Percentiles rank a stretch among this genome's conserved stretches.
These are phyloP conservation scores for Xyrauchen texanus DNA, from an alignment of 2,113 vertebrate species.

Conservation along the genomic window DNA sequence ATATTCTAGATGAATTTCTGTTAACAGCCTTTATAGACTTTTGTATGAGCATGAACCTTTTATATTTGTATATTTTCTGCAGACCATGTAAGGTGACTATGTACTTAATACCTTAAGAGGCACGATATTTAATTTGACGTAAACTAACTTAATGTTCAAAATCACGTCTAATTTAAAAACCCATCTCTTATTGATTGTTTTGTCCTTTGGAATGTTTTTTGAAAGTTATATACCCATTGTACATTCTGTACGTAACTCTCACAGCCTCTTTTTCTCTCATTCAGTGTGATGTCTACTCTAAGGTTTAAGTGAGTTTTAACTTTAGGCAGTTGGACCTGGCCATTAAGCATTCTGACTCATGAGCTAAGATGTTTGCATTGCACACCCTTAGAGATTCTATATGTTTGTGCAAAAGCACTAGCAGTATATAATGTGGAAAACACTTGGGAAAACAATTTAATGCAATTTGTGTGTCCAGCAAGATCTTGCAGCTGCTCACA, in stretches of 20 bases:
- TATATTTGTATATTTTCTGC: background rate
- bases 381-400: background rate
- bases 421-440: slow-evolving; percentile 21
- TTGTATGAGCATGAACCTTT: background rate
- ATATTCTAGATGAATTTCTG: slow-evolving; percentile 15
- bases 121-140: background rate
- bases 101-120: background rate
- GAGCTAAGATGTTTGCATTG: background rate
- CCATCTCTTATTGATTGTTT: no score
- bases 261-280: background rate
- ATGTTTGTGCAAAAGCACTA: slow-evolving; percentile 11
- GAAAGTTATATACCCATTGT: no score
- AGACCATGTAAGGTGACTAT: no score
- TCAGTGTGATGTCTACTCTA: background rate
- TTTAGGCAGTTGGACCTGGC: no score
- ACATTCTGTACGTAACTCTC: background rate
- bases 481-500: slow-evolving; percentile 35
- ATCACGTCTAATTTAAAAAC: no score
- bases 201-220: no score
- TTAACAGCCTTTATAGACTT: background rate
- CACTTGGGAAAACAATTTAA: slow-evolving; percentile 35
- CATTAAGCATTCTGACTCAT: background rate
- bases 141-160: no score
- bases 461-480: slow-evolving; percentile 18
- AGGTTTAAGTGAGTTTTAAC: no score